Conservation (phyloP, 2,113 vertebrate genomes). For the Sorex araneus region DNA sequence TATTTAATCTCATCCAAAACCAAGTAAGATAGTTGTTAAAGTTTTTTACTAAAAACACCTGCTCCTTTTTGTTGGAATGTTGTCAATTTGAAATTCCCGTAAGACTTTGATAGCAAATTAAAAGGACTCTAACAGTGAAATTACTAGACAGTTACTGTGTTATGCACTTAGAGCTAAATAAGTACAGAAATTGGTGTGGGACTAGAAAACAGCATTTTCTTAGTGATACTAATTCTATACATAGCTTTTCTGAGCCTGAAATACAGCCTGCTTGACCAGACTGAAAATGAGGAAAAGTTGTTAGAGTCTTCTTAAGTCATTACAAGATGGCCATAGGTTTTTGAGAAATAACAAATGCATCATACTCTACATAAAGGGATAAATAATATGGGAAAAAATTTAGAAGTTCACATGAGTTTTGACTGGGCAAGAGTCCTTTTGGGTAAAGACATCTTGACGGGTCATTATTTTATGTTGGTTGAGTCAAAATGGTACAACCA, state of each 20-base stretch:
- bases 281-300: not conserved
- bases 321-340: not conserved
- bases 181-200: not conserved
- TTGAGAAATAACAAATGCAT: not conserved
- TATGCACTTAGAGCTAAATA: not conserved
- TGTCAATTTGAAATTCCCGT: not conserved
- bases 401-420: not conserved
- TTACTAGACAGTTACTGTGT: not conserved
- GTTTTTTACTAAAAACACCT: not conserved
- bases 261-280: not conserved
- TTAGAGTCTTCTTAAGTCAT: not conserved
- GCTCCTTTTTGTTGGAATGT: not conserved
- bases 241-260: not conserved
- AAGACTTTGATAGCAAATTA: not conserved
- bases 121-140: not conserved
- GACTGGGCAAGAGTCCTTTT: not conserved
- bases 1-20: not conserved
- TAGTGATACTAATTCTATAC: not conserved
- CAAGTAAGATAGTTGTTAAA: not conserved
- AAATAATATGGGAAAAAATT: not conserved
- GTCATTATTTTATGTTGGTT: slow-evolving; percentile 24
- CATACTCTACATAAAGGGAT: not conserved
- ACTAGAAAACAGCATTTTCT: slow-evolving; percentile 7
- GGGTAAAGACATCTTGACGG: slow-evolving; percentile 1
- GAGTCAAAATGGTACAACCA: not conserved